Evolutionary conservation across 1,140 invertebrate genomes (phyloP), one percentile per base, ranked within the genome.

Genomic region (Lasaia peninsularis): DNA sequence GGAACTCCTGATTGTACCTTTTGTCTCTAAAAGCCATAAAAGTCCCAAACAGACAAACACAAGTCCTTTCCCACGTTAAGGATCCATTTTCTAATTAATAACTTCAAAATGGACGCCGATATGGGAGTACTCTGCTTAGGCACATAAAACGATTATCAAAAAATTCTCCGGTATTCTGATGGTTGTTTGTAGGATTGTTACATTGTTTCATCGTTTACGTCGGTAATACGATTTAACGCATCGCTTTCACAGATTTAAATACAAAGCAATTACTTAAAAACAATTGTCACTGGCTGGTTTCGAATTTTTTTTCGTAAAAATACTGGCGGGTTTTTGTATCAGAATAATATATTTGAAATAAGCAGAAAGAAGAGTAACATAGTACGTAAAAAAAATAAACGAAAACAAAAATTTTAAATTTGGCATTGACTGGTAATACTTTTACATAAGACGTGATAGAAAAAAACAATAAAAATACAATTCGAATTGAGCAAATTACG

Each of bases 121-220:
- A 83, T 82, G 65, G 75, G 70, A 79, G 80, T 78, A 76, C 71
- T 73, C 70, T 78, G 71, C 76, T 73, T 69, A 72, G 69, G 71
- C 63, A 80, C 76, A 80, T 87, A 86, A 87, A 86, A 83, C 84
- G 76, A 87, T 87, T 83, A 86, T 81, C 76, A 77, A 83, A 82
- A 75, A 73, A 82, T 76, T 73, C 80, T 71, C 60, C 62, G 53
- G 56, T 70, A 72, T 76, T 74, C 67, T 69, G 66, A 63, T 58
- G 60, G 56, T 75, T 28, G 24, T 28, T 28, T 28, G 24, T 28
- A 28, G 2, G 24, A 28, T 28, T 28, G 73, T 78, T 67, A 65
- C 61, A 73, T 67, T 73, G 71, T 74, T 65, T 58, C 52, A 67
- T 68, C 69, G 62, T 76, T 71, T 68, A 63, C 60, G 62, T 70